Percentiles rank a stretch among this genome's conserved stretches.
phyloP scores from a whole-genome alignment of 2,113 vertebrate genomes.

The Phylloscopus trochiloides region DNA sequence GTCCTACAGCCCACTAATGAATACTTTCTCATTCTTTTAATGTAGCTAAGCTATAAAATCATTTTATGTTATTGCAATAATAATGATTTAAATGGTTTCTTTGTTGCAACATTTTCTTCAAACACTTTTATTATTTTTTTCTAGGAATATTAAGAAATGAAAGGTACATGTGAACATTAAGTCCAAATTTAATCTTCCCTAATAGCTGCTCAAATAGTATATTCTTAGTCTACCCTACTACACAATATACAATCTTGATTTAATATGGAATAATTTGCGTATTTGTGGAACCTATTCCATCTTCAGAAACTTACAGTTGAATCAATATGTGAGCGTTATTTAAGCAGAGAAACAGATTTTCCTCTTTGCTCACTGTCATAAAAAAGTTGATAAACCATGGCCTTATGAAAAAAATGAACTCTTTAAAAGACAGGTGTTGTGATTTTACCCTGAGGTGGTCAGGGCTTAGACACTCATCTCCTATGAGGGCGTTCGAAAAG shows the following conservation, averaged over 20 bases:
- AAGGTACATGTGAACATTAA: background rate
- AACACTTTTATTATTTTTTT: background rate
- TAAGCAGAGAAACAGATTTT: background rate
- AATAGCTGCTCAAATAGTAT: background rate
- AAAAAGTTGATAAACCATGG: background rate
- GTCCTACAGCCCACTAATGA: background rate
- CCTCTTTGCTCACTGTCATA: background rate
- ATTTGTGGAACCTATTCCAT: background rate
- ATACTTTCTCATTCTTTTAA: background rate
- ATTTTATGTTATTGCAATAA: background rate
- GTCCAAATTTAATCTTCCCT: background rate
- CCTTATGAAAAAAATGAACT: background rate
- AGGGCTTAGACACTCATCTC: background rate
- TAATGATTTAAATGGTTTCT: background rate
- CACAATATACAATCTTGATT: background rate
- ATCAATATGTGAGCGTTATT: background rate
- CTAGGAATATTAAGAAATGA: background rate
- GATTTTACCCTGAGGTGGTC: background rate
- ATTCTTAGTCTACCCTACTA: background rate
- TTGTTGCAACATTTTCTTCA: background rate
- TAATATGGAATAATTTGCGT: background rate
- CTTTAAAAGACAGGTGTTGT: background rate
- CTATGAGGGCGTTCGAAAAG: background rate
- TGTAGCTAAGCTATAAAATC: background rate
- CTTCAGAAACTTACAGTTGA: background rate